A percentile compares a stretch with the other conserved stretches of the same genome.
These are phyloP conservation scores for Lepidothrix coronata DNA, from an alignment of 2,113 vertebrate genomes.

Conservation along the genomic window DNA sequence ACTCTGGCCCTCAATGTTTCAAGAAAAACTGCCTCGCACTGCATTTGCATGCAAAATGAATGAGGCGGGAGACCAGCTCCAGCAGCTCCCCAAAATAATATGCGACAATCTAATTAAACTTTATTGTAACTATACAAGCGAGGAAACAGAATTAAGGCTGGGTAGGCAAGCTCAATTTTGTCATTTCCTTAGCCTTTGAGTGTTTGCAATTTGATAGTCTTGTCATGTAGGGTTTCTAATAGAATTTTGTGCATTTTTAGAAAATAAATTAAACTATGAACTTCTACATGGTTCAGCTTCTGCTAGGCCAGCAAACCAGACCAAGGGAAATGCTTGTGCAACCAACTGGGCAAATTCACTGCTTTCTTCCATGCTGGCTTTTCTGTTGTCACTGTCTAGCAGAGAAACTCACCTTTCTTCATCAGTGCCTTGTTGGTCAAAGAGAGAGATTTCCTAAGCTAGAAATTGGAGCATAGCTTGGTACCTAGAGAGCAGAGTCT, in stretches of 20 bases:
- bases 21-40: background rate
- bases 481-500: background rate
- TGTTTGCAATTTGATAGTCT: conserved; percentile 27
- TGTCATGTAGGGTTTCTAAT: conserved; percentile 25
- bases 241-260: conserved; percentile 39
- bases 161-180: conserved; percentile 39
- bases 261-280: conserved; percentile 12
- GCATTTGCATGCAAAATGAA: conserved; percentile 50
- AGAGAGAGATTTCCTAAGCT: background rate
- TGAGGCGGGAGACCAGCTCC: background rate
- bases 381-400: background rate
- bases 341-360: background rate
- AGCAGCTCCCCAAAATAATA: conserved; percentile 51
- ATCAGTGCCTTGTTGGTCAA: background rate
- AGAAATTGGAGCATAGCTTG: background rate
- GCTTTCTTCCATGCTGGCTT: background rate
- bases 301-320: background rate
- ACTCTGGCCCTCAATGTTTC: background rate
- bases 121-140: conserved; percentile 42
- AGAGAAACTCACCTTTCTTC: background rate
- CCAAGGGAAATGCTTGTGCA: background rate
- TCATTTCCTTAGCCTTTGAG: conserved; percentile 42
- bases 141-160: conserved; percentile 50
- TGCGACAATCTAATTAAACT: conserved; percentile 56
- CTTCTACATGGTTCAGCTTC: background rate